phyloP scores from a whole-genome alignment of 2,797 vertebrate species.

The Myoxocephalus aenaeus region DNA sequence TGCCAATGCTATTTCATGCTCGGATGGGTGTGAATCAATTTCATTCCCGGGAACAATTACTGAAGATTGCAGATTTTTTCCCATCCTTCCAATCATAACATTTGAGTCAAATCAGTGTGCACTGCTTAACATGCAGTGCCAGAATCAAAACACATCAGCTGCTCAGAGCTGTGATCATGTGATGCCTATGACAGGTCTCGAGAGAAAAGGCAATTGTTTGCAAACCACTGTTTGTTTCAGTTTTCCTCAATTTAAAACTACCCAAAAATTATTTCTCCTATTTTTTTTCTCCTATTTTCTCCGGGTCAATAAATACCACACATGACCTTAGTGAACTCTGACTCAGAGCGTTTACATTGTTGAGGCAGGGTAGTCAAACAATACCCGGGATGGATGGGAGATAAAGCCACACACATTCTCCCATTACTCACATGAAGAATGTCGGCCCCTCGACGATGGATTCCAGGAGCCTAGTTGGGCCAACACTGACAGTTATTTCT shows the following conservation, averaged over 20 bases:
- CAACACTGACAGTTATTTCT: conserved; percentile 71
- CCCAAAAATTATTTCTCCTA: conserved; percentile 41
- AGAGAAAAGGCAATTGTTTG: conserved; percentile 41
- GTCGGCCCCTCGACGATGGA: conserved; percentile 57
- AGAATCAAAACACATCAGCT: conserved; percentile 72
- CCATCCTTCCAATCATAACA: conserved; percentile 79
- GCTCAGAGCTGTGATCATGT: conserved; percentile 59
- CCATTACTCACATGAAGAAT: conserved; percentile 73
- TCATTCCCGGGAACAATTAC: conserved; percentile 87
- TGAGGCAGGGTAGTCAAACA: conserved; percentile 73
- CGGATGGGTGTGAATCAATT: conserved; percentile 87
- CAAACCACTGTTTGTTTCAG: conserved; percentile 35
- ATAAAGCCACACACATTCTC: conserved; percentile 72
- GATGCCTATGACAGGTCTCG: conserved; percentile 54
- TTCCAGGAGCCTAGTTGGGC: conserved; percentile 54
- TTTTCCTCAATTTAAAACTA: conserved; percentile 57
- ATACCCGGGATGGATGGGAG: conserved; percentile 64
- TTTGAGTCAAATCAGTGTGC: conserved; percentile 82
- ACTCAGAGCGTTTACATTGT: conserved; percentile 75
- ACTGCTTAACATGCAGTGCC: conserved; percentile 67
- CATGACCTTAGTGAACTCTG: conserved; percentile 73
- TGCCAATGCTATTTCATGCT: conserved; percentile 89
- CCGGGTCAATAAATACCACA: conserved; percentile 70
- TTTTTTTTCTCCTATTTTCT: conserved; percentile 48
- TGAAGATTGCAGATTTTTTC: conserved; percentile 78